A percentile compares a stretch with the other conserved stretches of the same genome.
These are phyloP conservation scores for Syngnathus scovelli DNA, from an alignment of 2,113 vertebrate genomes.

Conservation along the genomic window DNA sequence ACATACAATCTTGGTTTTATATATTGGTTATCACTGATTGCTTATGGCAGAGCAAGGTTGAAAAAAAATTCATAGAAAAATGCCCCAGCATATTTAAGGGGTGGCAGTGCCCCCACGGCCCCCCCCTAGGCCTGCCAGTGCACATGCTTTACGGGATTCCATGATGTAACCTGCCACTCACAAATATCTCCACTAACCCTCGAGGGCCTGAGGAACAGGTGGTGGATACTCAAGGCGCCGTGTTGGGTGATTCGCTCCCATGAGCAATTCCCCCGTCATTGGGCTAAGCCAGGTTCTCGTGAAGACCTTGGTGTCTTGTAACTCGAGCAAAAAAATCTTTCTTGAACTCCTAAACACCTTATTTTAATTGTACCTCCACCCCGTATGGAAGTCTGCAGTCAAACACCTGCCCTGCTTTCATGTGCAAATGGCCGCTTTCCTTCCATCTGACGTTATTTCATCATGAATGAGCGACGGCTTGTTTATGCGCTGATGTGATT, in stretches of 20 bases:
- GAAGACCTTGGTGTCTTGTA: not conserved
- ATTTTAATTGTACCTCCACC: not conserved
- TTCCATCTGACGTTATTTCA: slow-evolving; percentile 6
- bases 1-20: not conserved
- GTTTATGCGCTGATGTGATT: slow-evolving; percentile 22
- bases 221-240: slow-evolving; percentile 12
- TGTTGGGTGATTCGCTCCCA: not conserved
- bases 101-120: no score
- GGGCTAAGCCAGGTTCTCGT: slow-evolving; percentile 10
- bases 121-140: no score
- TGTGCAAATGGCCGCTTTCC: slow-evolving; percentile 1
- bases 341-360: not conserved
- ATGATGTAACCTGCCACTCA: slow-evolving; percentile 7
- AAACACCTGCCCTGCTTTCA: not conserved
- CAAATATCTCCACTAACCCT: slow-evolving; percentile 15
- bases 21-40: no score
- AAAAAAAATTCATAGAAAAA: no score
- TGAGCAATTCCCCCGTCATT: slow-evolving; percentile 8
- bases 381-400: not conserved
- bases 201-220: slow-evolving; percentile 37
- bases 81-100: no score
- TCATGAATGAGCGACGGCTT: not conserved
- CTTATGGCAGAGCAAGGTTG: no score
- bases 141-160: not conserved
- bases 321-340: not conserved